phyloP scores from a whole-genome alignment of 2,797 vertebrate species.

The Chiroxiphia lanceolata region DNA sequence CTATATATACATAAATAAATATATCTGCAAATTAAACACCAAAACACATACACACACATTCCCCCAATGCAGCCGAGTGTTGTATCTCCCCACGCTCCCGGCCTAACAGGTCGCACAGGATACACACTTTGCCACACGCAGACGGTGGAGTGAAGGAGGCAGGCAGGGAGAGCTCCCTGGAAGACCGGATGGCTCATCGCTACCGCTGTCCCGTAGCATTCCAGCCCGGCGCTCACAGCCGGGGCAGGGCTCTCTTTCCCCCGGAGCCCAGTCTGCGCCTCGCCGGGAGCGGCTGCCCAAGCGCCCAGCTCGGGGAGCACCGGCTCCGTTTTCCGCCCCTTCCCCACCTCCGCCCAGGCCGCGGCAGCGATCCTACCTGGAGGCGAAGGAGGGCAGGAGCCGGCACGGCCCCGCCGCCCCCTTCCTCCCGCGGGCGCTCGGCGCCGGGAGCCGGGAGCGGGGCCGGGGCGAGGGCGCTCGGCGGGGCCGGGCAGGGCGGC shows the following conservation, averaged over 20 bases:
- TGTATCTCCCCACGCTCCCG: not conserved
- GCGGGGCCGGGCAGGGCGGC: not conserved
- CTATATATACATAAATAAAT: not conserved
- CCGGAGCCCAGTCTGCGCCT: no score
- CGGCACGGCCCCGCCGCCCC: not conserved
- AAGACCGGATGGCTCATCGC: not conserved
- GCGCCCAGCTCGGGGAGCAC: not conserved
- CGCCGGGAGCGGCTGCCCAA: not conserved
- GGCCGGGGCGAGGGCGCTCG: not conserved
- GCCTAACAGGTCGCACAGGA: not conserved
- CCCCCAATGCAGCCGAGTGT: fast-evolving
- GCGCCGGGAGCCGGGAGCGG: not conserved
- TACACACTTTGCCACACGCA: not conserved
- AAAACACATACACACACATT: fast-evolving
- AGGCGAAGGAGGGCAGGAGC: not conserved
- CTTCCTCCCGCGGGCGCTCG: not conserved
- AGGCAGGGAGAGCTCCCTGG: not conserved
- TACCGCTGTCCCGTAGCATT: not conserved
- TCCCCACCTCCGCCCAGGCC: not conserved
- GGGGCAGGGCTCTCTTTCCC: fast-evolving
- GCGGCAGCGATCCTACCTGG: not conserved
- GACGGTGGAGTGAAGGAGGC: not conserved
- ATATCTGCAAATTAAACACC: not conserved
- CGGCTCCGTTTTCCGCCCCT: not conserved
- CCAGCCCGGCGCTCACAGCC: not conserved